Conservation (phyloP, 2,888 invertebrate genomes). For the Hypselothyrea guttata region DNA sequence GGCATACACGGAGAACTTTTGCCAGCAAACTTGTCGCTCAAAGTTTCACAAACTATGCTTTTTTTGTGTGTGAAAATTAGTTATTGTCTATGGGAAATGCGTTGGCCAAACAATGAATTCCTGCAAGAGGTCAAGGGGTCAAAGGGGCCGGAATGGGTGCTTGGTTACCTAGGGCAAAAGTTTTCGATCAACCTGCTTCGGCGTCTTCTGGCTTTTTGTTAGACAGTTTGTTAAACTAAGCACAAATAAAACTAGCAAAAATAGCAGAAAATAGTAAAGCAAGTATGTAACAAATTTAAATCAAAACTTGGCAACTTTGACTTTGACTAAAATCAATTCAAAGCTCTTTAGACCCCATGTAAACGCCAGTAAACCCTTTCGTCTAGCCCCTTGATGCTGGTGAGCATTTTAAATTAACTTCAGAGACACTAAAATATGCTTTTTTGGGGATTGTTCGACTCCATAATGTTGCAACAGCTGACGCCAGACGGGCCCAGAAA, state of each 20-base stretch:
- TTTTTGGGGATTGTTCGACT: slow-evolving; percentile 28
- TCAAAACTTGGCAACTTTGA: slow-evolving; percentile 60
- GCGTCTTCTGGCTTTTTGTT: slow-evolving; percentile 33
- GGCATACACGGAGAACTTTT: slow-evolving; percentile 29
- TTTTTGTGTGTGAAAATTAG: slow-evolving; percentile 48
- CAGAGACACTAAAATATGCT: slow-evolving; percentile 34
- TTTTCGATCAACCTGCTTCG: slow-evolving; percentile 53
- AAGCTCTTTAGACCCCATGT: background rate
- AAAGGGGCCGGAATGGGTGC: background rate
- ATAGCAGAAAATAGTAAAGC: too few relatives aligned
- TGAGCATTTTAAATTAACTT: slow-evolving; percentile 24
- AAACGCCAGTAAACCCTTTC: background rate
- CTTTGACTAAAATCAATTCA: slow-evolving; percentile 51
- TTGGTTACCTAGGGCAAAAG: slow-evolving; percentile 38
- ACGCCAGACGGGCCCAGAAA: slow-evolving; percentile 38
- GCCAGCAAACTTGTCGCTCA: slow-evolving; percentile 32
- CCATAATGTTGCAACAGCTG: slow-evolving; percentile 68
- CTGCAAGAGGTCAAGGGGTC: background rate
- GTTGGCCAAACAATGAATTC: slow-evolving; percentile 31
- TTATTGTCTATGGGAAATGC: slow-evolving; percentile 54
- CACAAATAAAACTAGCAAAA: slow-evolving; percentile 6
- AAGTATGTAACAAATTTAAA: too few relatives aligned
- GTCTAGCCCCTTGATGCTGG: background rate
- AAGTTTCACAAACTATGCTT: slow-evolving; percentile 46
- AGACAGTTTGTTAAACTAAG: slow-evolving; percentile 36